Percentiles rank a stretch among this genome's conserved stretches.
These are phyloP conservation scores for Malurus cyaneus DNA, from an alignment of 2,113 vertebrate genomes.

Conservation along the genomic window DNA sequence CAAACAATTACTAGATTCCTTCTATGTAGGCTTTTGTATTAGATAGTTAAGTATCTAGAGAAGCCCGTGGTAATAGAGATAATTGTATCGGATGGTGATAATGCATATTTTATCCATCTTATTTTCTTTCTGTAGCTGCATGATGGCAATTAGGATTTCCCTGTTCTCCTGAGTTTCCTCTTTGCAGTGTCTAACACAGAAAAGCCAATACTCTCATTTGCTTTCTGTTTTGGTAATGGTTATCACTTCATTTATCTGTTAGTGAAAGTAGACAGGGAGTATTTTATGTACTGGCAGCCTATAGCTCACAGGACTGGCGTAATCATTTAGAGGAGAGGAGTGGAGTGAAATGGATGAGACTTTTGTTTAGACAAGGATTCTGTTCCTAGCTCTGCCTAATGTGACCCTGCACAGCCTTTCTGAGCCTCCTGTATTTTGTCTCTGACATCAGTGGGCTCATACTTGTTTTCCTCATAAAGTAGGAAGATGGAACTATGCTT, in stretches of 20 bases:
- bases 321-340: background rate
- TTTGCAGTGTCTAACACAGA: background rate
- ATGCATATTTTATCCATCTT: background rate
- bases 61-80: background rate
- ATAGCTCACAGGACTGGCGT: background rate
- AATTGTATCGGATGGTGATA: background rate
- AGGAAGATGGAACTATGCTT: background rate
- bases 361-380: slow-evolving; percentile 37
- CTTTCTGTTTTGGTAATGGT: background rate
- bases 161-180: background rate
- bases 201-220: background rate
- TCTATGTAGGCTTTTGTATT: background rate
- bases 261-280: slow-evolving; percentile 19
- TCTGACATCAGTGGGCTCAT: background rate
- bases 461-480: background rate
- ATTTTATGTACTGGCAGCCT: background rate
- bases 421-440: background rate
- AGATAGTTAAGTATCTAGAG: background rate
- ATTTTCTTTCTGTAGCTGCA: background rate
- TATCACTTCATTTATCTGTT: background rate
- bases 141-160: background rate
- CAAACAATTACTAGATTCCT: background rate
- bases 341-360: background rate
- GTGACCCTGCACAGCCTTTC: background rate
- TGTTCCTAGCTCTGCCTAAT: background rate